Base-by-base conservation (phyloP, 2,888 invertebrate species). In the Lepidocyrtoides sp. region DNA sequence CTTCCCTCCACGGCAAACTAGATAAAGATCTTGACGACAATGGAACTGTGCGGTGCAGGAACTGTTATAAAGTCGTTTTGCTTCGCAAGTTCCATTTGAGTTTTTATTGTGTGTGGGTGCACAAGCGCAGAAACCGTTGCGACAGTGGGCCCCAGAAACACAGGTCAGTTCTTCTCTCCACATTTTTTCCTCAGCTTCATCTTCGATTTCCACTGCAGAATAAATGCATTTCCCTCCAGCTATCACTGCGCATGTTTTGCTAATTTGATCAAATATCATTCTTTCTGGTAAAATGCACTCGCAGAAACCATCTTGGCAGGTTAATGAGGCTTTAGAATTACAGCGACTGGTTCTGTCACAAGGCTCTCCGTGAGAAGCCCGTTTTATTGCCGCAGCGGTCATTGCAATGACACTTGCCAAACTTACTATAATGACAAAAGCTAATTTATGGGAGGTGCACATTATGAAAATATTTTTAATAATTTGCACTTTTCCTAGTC, bases 121-220 rank as follows among this genome's bases (percentile, higher is more conserved):
- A 41, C 81, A 81, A 2, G 81, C 14, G 41, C 81, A 81, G 14
- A 41, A 81, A 2, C 57, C 81, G 14, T 32, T 60, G 2, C 12
- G 20, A 20, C 81, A 81, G 10, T 20, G 20, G n/a, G 81, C 81
- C 7, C 60, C 60, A 10, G 81, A 60, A 20, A 81, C 81, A 23
- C 81, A 81, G 0, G 81, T 3, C 0, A 81, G 26, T 20, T 81
- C 81, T 7, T 81, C 81, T 12, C 81, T 54, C 57, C 60, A 81
- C 60, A 60, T 60, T 36, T 41, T 81, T 29, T 81, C 81, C 17
- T 77, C 54, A 1, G 54, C 60, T 54, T 36, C 57, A 14, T 81
- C 81, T 36, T 81, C 81, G 0, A 60, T 81, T 81, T 60, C 81
- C 0, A 81, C 81, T 57, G 81, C 81, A 36, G 81, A 60, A 17